These are phyloP conservation scores for Vannuccia rotundouncinata DNA, from an alignment of 2,888 invertebrate species.

Conservation along the genomic window DNA sequence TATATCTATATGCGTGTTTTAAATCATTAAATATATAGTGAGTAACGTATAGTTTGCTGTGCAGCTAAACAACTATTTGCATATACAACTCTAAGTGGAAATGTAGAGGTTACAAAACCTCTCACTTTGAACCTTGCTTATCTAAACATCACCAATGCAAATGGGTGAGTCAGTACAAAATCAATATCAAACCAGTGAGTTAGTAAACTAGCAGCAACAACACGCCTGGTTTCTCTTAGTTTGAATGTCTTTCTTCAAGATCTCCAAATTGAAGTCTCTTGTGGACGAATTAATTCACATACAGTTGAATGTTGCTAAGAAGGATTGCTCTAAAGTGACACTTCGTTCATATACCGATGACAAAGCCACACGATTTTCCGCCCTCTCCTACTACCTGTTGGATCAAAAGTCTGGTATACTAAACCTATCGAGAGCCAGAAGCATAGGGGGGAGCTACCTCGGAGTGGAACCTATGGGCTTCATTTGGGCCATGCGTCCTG, in stretches of 20 bases:
- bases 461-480: conserved; percentile 47
- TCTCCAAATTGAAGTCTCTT: background rate
- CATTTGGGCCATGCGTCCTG: conserved; percentile 45
- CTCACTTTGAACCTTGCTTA: no score
- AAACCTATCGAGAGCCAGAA: conserved; percentile 10
- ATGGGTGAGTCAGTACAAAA: no score
- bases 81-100: no score
- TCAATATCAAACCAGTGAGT: no score
- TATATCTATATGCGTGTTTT: no score
- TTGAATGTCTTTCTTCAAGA: background rate
- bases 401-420: conserved; percentile 39
- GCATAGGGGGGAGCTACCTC: conserved; percentile 41
- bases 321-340: conserved; percentile 24
- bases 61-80: no score
- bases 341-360: conserved; percentile 21
- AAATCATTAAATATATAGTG: no score
- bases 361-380: conserved; percentile 14
- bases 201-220: no score
- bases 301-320: background rate
- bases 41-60: no score
- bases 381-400: conserved; percentile 38
- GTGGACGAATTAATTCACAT: background rate
- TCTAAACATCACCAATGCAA: no score
- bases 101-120: no score
- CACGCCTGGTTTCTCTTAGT: no score